Evolutionary conservation across 2,113 vertebrate genomes (phyloP).

Genomic region (Brachyhypopomus gauderio): DNA sequence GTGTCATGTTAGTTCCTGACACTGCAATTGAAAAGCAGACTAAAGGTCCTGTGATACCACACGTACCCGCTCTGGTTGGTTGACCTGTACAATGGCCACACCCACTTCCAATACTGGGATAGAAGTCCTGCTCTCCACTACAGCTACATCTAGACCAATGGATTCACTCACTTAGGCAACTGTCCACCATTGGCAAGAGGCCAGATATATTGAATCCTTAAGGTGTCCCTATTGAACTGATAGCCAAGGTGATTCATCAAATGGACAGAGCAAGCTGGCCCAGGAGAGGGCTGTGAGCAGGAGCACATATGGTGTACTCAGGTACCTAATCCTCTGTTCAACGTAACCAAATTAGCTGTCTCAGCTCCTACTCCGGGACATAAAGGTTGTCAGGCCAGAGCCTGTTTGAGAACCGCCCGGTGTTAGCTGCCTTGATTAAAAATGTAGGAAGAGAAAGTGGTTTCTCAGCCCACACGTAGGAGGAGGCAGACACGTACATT

Average conservation of each 20-base stretch:
- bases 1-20: too few species aligned
- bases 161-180: neutral
- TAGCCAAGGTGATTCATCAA: slow-evolving; percentile 4
- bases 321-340: neutral
- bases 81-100: neutral
- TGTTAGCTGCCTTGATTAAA: slow-evolving; percentile 64
- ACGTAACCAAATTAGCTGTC: neutral
- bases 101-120: neutral
- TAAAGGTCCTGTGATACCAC: neutral
- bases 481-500: slow-evolving; percentile 22
- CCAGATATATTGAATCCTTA: neutral
- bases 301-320: neutral
- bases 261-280: slow-evolving; percentile 12
- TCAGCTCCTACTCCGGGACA: neutral
- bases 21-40: too few species aligned
- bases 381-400: neutral
- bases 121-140: neutral
- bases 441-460: slow-evolving; percentile 55
- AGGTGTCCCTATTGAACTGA: slow-evolving; percentile 12
- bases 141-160: neutral
- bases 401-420: neutral
- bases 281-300: neutral
- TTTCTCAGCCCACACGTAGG: slow-evolving; percentile 43
- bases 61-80: neutral
- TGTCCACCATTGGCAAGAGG: neutral